phyloP scores from a whole-genome alignment of 2,888 invertebrate species.

The Corythucha ciliata region DNA sequence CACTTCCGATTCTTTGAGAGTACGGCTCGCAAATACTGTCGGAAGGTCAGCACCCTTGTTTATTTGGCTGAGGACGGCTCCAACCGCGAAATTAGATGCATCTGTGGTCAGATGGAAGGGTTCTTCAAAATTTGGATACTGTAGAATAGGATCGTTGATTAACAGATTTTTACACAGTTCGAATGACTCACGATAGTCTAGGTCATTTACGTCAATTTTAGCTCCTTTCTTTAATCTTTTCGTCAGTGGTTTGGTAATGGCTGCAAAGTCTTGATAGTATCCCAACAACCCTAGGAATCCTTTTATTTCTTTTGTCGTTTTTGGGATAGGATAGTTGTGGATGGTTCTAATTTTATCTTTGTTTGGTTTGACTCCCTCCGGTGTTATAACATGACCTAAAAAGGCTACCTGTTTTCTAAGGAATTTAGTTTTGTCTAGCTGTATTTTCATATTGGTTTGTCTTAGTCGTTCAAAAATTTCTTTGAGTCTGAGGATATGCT shows the following conservation, averaged over 20 bases:
- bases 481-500: background rate
- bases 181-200: constrained; percentile 14
- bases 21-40: constrained; percentile 40
- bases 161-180: constrained; percentile 21
- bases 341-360: background rate
- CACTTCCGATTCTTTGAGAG: constrained; percentile 35
- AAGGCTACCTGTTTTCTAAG: background rate
- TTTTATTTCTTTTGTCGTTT: background rate
- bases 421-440: background rate
- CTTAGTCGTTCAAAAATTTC: background rate
- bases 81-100: constrained; percentile 33
- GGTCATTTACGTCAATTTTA: constrained; percentile 17
- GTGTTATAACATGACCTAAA: constrained; percentile 27
- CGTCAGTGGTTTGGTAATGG: constrained; percentile 35
- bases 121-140: constrained; percentile 38
- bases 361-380: background rate
- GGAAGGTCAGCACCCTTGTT: constrained; percentile 33
- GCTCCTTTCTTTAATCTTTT: constrained; percentile 33
- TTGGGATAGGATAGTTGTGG: background rate
- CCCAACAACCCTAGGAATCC: constrained; percentile 3
- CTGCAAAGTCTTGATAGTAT: constrained; percentile 29
- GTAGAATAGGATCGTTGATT: constrained; percentile 20
- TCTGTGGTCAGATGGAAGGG: constrained; percentile 38
- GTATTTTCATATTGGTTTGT: background rate
- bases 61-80: constrained; percentile 29